A percentile compares a stretch with the other conserved stretches of the same genome.
Evolutionary conservation across 2,797 vertebrate genomes (phyloP).

Genomic region (Arremon aurantiirostris): DNA sequence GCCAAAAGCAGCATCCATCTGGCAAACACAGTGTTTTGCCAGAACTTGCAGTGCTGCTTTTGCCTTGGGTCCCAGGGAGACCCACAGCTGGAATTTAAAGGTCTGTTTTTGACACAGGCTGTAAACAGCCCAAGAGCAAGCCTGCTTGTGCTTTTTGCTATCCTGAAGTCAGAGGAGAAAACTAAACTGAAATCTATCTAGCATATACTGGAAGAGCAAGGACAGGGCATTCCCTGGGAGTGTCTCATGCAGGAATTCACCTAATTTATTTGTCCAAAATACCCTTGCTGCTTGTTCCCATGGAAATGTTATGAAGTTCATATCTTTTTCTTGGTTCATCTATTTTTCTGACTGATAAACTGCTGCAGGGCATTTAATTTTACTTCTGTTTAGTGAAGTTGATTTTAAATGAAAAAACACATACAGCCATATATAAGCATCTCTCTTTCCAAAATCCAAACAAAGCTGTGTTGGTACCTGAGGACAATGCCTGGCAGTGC

Average conservation of each 20-base stretch:
- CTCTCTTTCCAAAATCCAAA: not conserved
- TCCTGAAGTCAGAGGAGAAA: not conserved
- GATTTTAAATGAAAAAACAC: not conserved
- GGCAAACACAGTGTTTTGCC: not conserved
- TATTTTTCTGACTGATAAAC: not conserved
- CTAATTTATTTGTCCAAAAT: not conserved
- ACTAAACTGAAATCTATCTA: not conserved
- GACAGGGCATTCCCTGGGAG: not conserved
- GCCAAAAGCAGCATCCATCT: slow-evolving; percentile 32
- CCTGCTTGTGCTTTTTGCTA: not conserved
- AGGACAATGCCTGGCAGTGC: not conserved
- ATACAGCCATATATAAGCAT: not conserved
- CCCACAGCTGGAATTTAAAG: not conserved
- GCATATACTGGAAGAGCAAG: not conserved
- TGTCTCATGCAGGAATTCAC: not conserved
- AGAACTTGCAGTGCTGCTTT: not conserved
- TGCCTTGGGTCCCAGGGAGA: not conserved
- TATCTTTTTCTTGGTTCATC: not conserved
- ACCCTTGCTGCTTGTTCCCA: not conserved
- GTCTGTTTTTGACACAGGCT: not conserved
- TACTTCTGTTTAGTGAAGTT: not conserved
- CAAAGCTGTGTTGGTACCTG: not conserved
- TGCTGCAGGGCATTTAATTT: not conserved
- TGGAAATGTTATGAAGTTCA: not conserved
- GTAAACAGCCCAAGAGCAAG: not conserved